Evolutionary conservation across 23 tunicate species (phyloP).

Genomic region (Diplosoma virens): DNA sequence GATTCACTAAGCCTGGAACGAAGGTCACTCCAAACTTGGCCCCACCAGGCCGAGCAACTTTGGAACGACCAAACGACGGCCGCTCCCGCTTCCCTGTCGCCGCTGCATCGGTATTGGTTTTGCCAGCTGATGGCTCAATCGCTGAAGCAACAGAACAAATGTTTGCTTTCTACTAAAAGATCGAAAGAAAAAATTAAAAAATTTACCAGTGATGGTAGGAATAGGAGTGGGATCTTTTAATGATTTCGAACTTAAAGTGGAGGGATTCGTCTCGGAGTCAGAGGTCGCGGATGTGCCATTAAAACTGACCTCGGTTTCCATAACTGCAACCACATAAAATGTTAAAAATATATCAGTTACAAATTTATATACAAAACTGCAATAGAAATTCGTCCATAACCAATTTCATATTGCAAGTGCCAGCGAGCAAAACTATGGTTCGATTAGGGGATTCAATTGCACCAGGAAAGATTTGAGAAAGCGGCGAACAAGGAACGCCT

Average conservation of each 20-base stretch:
- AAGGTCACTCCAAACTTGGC: conserved; percentile 87
- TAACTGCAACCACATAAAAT: neutral
- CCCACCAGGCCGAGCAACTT: conserved; percentile 65
- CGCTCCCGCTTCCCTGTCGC: neutral
- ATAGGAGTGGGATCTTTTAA: neutral
- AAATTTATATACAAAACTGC: too few relatives aligned
- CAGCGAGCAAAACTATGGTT: too few relatives aligned
- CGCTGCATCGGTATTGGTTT: neutral
- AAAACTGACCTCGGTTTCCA: conserved; percentile 2
- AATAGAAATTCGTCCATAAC: too few relatives aligned
- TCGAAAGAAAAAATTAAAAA: too few relatives aligned
- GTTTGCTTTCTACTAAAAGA: too few relatives aligned
- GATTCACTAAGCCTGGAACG: conserved; percentile 79
- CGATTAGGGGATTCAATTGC: too few relatives aligned
- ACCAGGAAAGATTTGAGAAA: too few relatives aligned
- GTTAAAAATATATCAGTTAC: too few relatives aligned
- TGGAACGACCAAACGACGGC: conserved; percentile 30
- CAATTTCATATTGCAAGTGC: too few relatives aligned
- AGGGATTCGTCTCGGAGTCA: neutral
- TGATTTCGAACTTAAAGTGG: neutral
- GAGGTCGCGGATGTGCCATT: conserved; percentile 1
- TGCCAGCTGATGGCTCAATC: conserved; percentile 24
- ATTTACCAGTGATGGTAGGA: neutral
- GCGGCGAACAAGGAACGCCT: too few relatives aligned
- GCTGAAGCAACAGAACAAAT: neutral